Conservation (phyloP, 1,140 invertebrate species). For the Drosophila cardini region DNA sequence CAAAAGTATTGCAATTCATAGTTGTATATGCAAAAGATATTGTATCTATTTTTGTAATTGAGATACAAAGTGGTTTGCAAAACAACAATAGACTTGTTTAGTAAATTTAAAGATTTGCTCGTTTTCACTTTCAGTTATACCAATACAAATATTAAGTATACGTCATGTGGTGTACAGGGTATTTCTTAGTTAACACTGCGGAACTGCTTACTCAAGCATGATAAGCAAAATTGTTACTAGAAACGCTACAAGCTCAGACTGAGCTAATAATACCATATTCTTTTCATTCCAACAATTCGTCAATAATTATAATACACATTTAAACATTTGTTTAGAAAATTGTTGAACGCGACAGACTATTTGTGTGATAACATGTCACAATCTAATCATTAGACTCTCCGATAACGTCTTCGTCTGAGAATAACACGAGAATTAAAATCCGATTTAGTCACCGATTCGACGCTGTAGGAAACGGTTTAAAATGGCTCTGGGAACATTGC, state of each 20-base stretch:
- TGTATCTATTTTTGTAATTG: background rate
- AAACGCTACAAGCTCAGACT: background rate
- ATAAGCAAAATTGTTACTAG: background rate
- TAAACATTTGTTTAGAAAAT: background rate
- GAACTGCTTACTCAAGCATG: background rate
- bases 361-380: background rate
- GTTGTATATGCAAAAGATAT: background rate
- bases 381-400: background rate
- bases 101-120: too few relatives aligned
- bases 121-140: too few relatives aligned
- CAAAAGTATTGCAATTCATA: background rate
- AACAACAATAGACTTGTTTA: too few relatives aligned
- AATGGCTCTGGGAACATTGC: constrained; percentile 26
- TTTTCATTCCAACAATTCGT: background rate
- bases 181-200: background rate
- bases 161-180: background rate
- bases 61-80: background rate
- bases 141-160: background rate
- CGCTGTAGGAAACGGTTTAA: background rate
- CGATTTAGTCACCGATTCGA: background rate
- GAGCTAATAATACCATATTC: background rate
- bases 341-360: background rate
- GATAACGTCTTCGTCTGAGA: background rate
- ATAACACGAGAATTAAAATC: background rate
- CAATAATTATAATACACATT: background rate